A percentile compares a stretch with the other conserved stretches of the same genome.
These are phyloP conservation scores for Nesoenas mayeri DNA, from an alignment of 2,113 vertebrate genomes.

Conservation along the genomic window DNA sequence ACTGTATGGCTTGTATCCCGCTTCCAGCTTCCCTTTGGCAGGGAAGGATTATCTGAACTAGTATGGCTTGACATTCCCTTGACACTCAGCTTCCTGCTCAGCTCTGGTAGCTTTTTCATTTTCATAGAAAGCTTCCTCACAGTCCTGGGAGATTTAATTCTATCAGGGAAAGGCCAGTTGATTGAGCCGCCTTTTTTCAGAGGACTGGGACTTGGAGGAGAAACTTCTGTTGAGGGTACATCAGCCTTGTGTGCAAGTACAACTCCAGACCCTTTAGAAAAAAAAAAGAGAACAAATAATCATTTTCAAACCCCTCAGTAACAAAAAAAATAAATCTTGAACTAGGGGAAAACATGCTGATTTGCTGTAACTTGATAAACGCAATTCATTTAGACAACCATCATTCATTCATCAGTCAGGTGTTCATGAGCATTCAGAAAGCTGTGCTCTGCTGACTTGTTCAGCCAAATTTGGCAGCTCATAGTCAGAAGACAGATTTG, in stretches of 20 bases:
- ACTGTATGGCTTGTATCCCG: conserved; percentile 69
- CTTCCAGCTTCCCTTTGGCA: conserved; percentile 69
- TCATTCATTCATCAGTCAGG: neutral
- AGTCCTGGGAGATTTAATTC: conserved; percentile 96
- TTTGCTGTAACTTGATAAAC: neutral
- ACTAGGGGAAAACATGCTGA: neutral
- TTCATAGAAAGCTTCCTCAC: conserved; percentile 98
- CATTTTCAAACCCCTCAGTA: neutral
- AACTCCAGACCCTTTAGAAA: conserved; percentile 67
- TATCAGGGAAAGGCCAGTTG: conserved; percentile 97
- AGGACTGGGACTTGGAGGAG: conserved; percentile 90
- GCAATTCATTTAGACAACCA: neutral
- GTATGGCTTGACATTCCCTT: conserved; percentile 82
- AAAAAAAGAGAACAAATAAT: conserved; percentile 5
- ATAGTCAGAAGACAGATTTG: conserved; percentile 7
- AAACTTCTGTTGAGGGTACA: conserved; percentile 71
- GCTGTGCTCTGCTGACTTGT: neutral
- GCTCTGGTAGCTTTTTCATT: conserved; percentile 97
- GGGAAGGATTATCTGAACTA: conserved; percentile 65
- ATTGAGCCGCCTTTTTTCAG: conserved; percentile 90
- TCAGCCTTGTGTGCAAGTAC: conserved; percentile 65
- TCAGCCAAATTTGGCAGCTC: neutral
- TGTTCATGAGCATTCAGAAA: neutral
- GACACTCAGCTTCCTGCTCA: conserved; percentile 92
- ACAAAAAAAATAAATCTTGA: neutral